These are phyloP conservation scores for Noctua janthe DNA, from an alignment of 2,888 invertebrate species.

Conservation along the genomic window DNA sequence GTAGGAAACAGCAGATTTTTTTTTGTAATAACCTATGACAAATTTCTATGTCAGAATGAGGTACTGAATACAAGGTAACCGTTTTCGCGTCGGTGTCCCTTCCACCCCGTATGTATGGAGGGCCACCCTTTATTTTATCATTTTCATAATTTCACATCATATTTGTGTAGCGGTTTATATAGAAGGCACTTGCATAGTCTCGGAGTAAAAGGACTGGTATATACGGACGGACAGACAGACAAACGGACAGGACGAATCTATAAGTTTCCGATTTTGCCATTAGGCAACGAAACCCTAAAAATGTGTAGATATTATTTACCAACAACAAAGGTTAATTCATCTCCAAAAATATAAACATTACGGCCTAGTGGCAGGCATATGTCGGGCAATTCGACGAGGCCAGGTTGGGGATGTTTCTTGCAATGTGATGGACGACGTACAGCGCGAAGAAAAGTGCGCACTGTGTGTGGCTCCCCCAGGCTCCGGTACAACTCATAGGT, in stretches of 20 bases:
- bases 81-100: too few species aligned
- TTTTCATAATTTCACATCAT: too few species aligned
- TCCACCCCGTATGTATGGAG: too few species aligned
- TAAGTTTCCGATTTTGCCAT: not conserved
- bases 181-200: too few species aligned
- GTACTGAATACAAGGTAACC: too few species aligned
- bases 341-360: constrained; percentile 81
- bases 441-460: constrained; percentile 81
- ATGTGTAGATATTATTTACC: constrained; percentile 68
- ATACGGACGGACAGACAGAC: too few species aligned
- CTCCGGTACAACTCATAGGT: constrained; percentile 84
- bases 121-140: too few species aligned
- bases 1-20: too few species aligned
- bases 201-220: too few species aligned
- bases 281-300: not conserved
- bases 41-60: too few species aligned
- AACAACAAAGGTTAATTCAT: constrained; percentile 79
- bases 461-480: constrained; percentile 87
- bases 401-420: constrained; percentile 66
- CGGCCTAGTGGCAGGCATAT: constrained; percentile 74
- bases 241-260: not conserved
- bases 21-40: too few species aligned
- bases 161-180: too few species aligned
- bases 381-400: constrained; percentile 71
- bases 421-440: constrained; percentile 76